These are phyloP conservation scores for Emys orbicularis DNA, from an alignment of 2,797 vertebrate species.

Conservation along the genomic window DNA sequence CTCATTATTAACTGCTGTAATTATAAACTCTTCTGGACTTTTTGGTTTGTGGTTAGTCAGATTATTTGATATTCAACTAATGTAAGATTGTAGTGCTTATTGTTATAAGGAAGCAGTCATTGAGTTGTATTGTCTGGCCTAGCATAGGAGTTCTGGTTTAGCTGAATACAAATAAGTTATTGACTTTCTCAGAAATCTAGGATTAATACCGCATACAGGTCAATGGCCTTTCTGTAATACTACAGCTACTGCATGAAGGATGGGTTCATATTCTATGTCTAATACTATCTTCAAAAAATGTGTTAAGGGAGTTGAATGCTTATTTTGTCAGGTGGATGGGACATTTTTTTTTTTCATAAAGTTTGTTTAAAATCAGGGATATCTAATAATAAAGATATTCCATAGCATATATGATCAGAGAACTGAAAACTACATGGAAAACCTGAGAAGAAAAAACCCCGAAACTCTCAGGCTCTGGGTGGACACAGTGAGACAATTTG, in stretches of 20 bases:
- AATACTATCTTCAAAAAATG: not conserved
- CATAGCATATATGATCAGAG: not conserved
- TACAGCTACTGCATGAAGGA: not conserved
- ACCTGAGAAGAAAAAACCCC: not conserved
- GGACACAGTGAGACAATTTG: not conserved
- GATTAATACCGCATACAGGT: not conserved
- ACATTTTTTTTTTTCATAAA: fast-evolving
- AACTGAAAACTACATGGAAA: not conserved
- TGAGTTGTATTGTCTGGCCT: slow-evolving; percentile 45
- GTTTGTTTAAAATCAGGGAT: not conserved
- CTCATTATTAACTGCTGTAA: not conserved
- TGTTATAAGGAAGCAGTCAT: slow-evolving; percentile 19
- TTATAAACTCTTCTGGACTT: not conserved
- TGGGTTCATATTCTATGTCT: not conserved
- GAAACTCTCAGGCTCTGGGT: not conserved
- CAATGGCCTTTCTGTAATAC: not conserved
- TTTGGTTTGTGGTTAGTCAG: slow-evolving; percentile 23
- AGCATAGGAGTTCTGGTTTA: not conserved
- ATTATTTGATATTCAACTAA: slow-evolving; percentile 48
- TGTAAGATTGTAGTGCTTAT: slow-evolving; percentile 12
- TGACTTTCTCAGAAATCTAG: not conserved
- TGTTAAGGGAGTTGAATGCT: fast-evolving
- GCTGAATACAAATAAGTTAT: slow-evolving; percentile 22
- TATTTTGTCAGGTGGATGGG: not conserved
- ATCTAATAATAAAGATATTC: not conserved